Base-by-base conservation (phyloP, 1,140 invertebrate genomes). In the Pentalonia nigronervosa region DNA sequence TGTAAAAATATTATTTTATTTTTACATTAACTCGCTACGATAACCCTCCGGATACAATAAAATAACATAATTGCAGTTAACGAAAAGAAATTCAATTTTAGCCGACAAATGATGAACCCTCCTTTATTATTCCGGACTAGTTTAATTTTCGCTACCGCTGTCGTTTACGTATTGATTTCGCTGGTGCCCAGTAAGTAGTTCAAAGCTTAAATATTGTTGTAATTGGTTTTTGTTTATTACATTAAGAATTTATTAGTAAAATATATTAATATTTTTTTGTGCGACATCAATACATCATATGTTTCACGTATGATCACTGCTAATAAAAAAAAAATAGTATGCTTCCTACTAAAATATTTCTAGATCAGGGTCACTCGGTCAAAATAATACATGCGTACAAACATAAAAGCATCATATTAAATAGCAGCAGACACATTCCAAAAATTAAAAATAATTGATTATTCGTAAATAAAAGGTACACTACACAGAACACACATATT, bases 1-100 rank as follows among this genome's bases (percentile, higher is more conserved):
- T 89, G 34, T 56, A 36, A 36, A 89, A 76, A 76, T 76, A n/a
- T n/a, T 76, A 76, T 76, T 76, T n/a, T 76, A 76, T 76, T 76
- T 56, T 89, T 89, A 56, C 45, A n/a, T 20, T 30, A 76, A 76
- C n/a, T n/a, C 14, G 4, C 60, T 30, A n/a, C 60, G 30, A 67
- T 2, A 76, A 67, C 6, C 30, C 4, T 1, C 30, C 6, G n/a
- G n/a, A n/a, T 76, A 20, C 60, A 76, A n/a, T 67, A 76, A n/a
- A 7, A n/a, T 17, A 76, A 34, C n/a, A n/a, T 2, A 7, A 76
- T n/a, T n/a, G 14, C 30, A 76, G 60, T 76, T n/a, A 76, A 76
- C 14, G 60, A 23, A 89, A 89, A 89, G 3, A 36, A 89, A 89
- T 53, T 89, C 20, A 1, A 89, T 36, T 87, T 87, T 45, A 48